phyloP scores from a whole-genome alignment of 2,113 vertebrate genomes.

The Hirundichthys speculiger region DNA sequence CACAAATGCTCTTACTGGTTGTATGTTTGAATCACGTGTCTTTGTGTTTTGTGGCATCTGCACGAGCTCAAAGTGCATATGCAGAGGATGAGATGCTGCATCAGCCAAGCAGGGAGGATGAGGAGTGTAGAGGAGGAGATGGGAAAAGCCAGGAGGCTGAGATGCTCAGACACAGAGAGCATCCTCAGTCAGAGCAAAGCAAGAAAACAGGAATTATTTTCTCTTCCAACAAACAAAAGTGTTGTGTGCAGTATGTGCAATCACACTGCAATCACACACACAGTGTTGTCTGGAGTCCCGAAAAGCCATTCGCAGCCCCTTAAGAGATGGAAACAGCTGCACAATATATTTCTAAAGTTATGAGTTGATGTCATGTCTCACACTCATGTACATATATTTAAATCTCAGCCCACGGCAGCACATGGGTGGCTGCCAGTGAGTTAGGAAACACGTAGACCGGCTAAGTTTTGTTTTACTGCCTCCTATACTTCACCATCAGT shows the following conservation, averaged over 20 bases:
- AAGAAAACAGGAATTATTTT: conserved; percentile 15
- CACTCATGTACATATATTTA: not conserved
- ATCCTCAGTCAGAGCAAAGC: conserved; percentile 57
- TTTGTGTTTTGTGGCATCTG: conserved; percentile 29
- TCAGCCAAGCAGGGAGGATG: conserved; percentile 51
- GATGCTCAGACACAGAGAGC: conserved; percentile 55
- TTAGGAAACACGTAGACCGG: conserved; percentile 35
- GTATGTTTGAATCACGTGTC: conserved; percentile 26
- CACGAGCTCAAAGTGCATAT: conserved; percentile 33
- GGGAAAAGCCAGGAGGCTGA: conserved; percentile 60
- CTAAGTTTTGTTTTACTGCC: conserved; percentile 21
- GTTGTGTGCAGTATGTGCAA: conserved; percentile 4
- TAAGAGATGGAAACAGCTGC: conserved; percentile 41
- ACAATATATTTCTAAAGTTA: not conserved
- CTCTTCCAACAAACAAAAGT: conserved; percentile 39
- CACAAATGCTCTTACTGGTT: conserved; percentile 11
- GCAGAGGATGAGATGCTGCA: conserved; percentile 51
- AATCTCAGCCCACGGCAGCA: not conserved
- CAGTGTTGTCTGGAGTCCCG: conserved; percentile 1
- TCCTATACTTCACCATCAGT: not conserved
- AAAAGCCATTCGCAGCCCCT: conserved; percentile 26
- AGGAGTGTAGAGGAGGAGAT: conserved; percentile 31
- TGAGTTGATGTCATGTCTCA: conserved; percentile 12
- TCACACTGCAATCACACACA: not conserved
- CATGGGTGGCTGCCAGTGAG: conserved; percentile 25